phyloP scores from a whole-genome alignment of 2,888 invertebrate genomes.

The Nowickia ferox region DNA sequence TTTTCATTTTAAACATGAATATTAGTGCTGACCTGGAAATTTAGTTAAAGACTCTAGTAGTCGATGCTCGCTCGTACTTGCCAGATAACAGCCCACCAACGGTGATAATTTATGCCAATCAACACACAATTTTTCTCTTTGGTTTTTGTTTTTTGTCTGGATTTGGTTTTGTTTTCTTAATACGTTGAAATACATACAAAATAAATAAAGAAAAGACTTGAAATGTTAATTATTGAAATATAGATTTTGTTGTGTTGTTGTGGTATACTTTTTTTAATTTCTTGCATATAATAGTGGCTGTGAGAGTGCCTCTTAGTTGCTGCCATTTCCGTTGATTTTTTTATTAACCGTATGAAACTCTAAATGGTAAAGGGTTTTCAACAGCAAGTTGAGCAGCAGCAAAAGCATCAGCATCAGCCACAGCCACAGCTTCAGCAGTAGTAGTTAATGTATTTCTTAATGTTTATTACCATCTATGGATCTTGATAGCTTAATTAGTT shows the following conservation, averaged over 20 bases:
- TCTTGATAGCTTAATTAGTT: constrained; percentile 70
- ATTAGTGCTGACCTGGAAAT: constrained; percentile 29
- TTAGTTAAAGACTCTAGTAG: constrained; percentile 31
- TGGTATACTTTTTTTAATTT: background rate
- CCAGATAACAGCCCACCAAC: constrained; percentile 62
- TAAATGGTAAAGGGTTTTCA: constrained; percentile 13
- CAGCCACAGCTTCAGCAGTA: background rate
- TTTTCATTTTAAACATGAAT: constrained; percentile 3
- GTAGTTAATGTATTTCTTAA: constrained; percentile 53
- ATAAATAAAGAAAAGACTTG: constrained; percentile 30
- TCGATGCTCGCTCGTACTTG: background rate
- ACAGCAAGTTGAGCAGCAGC: background rate
- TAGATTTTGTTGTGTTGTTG: background rate
- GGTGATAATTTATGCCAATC: constrained; percentile 69
- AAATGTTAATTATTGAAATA: constrained; percentile 54
- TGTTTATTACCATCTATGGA: constrained; percentile 67
- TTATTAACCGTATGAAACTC: constrained; percentile 5
- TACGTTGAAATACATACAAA: constrained; percentile 41
- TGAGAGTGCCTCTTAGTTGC: background rate
- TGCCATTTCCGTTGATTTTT: constrained; percentile 27
- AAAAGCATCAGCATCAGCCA: background rate
- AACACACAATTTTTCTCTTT: constrained; percentile 61
- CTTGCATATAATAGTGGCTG: constrained; percentile 24
- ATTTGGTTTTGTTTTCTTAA: constrained; percentile 28
- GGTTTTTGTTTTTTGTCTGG: constrained; percentile 10